A percentile compares a stretch with the other conserved stretches of the same genome.
Evolutionary conservation across 2,113 vertebrate species (phyloP).

Genomic region (Cepphus grylle): DNA sequence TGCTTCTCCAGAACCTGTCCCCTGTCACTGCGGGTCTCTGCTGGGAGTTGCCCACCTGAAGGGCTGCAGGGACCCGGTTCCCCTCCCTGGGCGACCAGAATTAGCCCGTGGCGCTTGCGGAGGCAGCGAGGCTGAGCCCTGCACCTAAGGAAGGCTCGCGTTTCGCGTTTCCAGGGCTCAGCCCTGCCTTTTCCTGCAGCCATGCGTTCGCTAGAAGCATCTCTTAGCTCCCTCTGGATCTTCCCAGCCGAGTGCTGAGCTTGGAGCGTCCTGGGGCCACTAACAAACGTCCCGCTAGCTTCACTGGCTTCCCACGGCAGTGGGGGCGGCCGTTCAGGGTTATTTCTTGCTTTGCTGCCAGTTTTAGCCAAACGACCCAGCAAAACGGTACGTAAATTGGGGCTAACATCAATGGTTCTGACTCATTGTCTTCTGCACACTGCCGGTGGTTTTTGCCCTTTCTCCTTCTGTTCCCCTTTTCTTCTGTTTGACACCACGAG

Average conservation of each 20-base stretch:
- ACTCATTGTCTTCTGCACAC: neutral
- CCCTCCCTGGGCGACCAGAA: neutral
- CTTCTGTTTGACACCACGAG: neutral
- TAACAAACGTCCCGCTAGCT: neutral
- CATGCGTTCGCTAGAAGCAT: rapidly evolving
- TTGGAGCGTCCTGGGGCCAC: too few relatives aligned
- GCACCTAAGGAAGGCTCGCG: neutral
- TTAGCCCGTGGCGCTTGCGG: neutral
- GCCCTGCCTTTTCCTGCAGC: neutral
- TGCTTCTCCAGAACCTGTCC: neutral
- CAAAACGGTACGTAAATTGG: too few relatives aligned
- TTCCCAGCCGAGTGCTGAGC: neutral
- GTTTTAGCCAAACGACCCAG: neutral
- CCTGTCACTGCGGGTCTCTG: too few relatives aligned
- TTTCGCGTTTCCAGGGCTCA: neutral
- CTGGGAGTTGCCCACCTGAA: neutral
- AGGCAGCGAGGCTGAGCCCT: neutral
- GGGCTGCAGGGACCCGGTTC: neutral
- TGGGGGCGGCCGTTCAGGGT: neutral
- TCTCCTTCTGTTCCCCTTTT: neutral
- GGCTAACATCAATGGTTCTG: neutral
- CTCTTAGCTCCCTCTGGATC: neutral
- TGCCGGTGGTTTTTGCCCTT: neutral
- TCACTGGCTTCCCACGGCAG: rapidly evolving
- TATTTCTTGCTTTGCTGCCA: neutral